A percentile compares a stretch with the other conserved stretches of the same genome.
phyloP scores from a whole-genome alignment of 2,797 vertebrate genomes.

The Hyperoplus immaculatus region DNA sequence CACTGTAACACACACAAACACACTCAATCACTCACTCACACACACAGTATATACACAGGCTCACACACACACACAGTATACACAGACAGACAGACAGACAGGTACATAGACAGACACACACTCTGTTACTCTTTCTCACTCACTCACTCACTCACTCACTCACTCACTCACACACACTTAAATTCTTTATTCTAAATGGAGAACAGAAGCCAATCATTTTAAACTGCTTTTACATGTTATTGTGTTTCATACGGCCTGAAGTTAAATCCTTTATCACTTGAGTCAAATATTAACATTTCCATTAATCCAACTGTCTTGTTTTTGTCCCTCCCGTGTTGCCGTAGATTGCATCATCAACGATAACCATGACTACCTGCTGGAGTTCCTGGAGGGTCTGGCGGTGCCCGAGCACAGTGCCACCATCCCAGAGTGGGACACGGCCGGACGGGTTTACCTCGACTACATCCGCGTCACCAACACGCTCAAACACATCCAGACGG shows the following conservation, averaged over 20 bases:
- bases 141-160: no score
- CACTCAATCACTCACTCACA: no score
- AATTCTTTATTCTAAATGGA: no score
- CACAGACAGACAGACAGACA: no score
- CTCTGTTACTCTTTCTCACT: neutral
- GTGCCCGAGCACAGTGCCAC: constrained; percentile 87
- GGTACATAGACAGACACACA: no score
- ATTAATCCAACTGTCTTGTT: no score
- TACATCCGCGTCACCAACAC: constrained; percentile 92
- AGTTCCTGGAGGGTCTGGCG: constrained; percentile 92
- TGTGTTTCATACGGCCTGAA: neutral
- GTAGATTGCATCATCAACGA: constrained; percentile 96
- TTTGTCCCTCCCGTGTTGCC: neutral
- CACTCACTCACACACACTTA: no score
- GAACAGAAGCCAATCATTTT: neutral
- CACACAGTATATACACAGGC: no score
- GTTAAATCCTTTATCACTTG: neutral
- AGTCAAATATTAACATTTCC: no score
- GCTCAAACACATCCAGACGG: constrained; percentile 91
- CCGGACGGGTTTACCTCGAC: constrained; percentile 93
- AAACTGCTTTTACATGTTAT: neutral
- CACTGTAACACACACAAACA: no score
- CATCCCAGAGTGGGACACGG: constrained; percentile 96
- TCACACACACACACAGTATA: no score
- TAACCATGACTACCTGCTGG: constrained; percentile 92